phyloP scores from a whole-genome alignment of 2,888 invertebrate species.

The Chloroclysta siterata region DNA sequence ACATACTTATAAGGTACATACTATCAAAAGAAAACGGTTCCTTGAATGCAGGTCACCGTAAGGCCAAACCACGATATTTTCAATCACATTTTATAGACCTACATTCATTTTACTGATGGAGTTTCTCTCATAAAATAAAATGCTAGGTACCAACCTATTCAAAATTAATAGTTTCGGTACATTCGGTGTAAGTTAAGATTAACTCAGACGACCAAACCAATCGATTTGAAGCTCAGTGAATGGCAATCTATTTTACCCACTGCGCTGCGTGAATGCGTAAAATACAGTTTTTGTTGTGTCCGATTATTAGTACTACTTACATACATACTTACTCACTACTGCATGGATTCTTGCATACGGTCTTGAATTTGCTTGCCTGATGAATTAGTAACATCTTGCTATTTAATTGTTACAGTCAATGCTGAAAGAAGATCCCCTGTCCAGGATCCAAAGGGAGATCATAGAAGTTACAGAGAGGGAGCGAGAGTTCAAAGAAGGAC shows the following conservation, averaged over 20 bases:
- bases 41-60: constrained; percentile 6
- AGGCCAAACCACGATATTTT: background rate
- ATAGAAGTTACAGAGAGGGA: constrained; percentile 94
- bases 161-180: too few species aligned
- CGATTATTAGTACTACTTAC: too few species aligned
- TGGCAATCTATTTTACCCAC: constrained; percentile 1
- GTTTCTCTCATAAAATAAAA: background rate
- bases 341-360: too few species aligned
- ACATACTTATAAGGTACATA: background rate
- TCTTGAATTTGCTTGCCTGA: background rate
- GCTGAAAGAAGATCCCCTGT: constrained; percentile 89
- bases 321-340: too few species aligned
- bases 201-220: too few species aligned
- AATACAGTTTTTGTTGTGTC: too few species aligned
- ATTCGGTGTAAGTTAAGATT: too few species aligned
- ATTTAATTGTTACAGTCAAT: constrained; percentile 73
- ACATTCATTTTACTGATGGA: constrained; percentile 3
- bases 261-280: too few species aligned
- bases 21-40: constrained; percentile 5
- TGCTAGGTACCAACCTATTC: too few species aligned
- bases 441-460: constrained; percentile 95
- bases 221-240: background rate
- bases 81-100: background rate
- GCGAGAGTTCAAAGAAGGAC: constrained; percentile 89
- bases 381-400: background rate